Evolutionary conservation across 2,113 vertebrate genomes (phyloP).

Genomic region (Cinclus cinclus): DNA sequence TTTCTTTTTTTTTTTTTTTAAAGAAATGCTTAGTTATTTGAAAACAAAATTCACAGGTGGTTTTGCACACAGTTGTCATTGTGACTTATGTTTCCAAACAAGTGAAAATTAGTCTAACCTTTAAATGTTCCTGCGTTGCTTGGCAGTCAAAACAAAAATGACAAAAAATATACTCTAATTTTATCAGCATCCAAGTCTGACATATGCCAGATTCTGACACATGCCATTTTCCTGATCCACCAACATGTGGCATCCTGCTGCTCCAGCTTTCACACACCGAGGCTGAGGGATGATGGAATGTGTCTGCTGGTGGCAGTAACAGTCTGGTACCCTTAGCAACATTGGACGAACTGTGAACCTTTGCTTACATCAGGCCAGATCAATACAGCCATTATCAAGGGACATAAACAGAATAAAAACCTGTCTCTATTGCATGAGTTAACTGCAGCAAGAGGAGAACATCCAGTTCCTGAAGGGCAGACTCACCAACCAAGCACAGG

Average conservation of each 20-base stretch:
- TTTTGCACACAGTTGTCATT: not conserved
- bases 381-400: slow-evolving; percentile 59
- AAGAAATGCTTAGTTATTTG: not conserved
- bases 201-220: not conserved
- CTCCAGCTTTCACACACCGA: not conserved
- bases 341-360: slow-evolving; percentile 37
- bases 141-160: slow-evolving; percentile 4
- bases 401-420: slow-evolving; percentile 59
- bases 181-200: not conserved
- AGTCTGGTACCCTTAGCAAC: slow-evolving; percentile 48
- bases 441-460: slow-evolving; percentile 54
- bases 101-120: slow-evolving; percentile 19
- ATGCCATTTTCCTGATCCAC: slow-evolving; percentile 10
- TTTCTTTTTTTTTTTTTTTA: too few species aligned
- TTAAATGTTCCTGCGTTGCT: not conserved
- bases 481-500: slow-evolving; percentile 11
- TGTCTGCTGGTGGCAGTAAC: slow-evolving; percentile 38
- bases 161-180: not conserved
- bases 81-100: not conserved
- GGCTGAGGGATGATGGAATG: slow-evolving; percentile 43
- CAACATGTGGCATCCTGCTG: not conserved
- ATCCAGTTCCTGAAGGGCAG: slow-evolving; percentile 48
- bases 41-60: not conserved
- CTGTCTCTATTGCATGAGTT: slow-evolving; percentile 51
- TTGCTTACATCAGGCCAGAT: slow-evolving; percentile 57